Evolutionary conservation across 2,113 vertebrate species (phyloP).

Genomic region (Apodemus sylvaticus): DNA sequence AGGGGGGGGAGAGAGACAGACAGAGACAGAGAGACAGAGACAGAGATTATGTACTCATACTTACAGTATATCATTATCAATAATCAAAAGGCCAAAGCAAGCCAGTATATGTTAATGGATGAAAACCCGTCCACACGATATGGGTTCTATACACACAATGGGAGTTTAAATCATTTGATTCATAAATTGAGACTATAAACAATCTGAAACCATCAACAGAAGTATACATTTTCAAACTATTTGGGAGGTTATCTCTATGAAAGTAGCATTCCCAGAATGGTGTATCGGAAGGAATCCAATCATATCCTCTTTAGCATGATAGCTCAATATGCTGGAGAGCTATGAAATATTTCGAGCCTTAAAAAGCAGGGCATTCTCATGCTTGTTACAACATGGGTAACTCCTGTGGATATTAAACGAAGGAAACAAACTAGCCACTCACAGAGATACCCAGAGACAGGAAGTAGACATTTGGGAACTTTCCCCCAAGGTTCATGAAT

Average conservation of each 20-base stretch:
- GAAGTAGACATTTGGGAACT: neutral
- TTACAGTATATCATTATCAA: neutral
- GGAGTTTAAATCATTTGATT: constrained; percentile 52
- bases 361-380: neutral
- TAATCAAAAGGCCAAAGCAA: neutral
- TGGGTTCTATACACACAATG: neutral
- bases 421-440: neutral
- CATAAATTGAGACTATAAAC: constrained; percentile 60
- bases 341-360: neutral
- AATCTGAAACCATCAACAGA: constrained; percentile 59
- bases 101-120: neutral
- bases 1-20: neutral
- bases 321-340: neutral
- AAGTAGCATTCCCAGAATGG: neutral
- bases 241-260: constrained; percentile 13
- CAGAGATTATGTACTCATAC: neutral
- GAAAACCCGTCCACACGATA: neutral
- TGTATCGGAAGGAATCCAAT: neutral
- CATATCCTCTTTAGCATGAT: neutral
- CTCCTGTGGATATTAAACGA: neutral
- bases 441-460: neutral
- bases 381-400: too few species aligned
- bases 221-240: constrained; percentile 40
- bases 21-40: neutral
- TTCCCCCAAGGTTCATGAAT: too few species aligned